These are phyloP conservation scores for Hydrozoanthus gracilis DNA, from an alignment of 92 coral and sea anemone genomes.

Conservation along the genomic window DNA sequence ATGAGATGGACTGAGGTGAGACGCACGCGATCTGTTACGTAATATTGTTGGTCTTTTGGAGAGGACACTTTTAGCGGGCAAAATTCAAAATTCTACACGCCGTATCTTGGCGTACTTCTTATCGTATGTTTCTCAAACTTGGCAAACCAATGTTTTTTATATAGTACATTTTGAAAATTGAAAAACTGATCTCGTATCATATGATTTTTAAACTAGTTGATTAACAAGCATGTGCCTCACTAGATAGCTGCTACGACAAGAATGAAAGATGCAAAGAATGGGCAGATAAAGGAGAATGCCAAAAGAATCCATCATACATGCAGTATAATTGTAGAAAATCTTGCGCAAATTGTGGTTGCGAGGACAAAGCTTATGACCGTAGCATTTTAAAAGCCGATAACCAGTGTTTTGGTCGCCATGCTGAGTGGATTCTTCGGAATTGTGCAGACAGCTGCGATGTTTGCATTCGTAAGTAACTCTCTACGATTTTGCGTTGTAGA, in stretches of 20 bases:
- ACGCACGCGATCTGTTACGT: too few relatives aligned
- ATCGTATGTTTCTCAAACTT: too few relatives aligned
- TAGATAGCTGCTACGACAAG: constrained; percentile 40
- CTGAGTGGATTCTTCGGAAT: constrained; percentile 36
- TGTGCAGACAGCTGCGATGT: constrained; percentile 33
- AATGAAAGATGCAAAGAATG: constrained; percentile 37
- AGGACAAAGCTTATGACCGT: constrained; percentile 25
- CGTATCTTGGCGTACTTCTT: too few relatives aligned
- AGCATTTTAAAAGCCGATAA: background rate
- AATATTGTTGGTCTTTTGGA: too few relatives aligned
- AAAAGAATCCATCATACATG: constrained; percentile 53
- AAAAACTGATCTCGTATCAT: too few relatives aligned
- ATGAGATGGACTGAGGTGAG: too few relatives aligned
- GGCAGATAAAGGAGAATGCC: constrained; percentile 48
- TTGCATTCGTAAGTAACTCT: constrained; percentile 25
- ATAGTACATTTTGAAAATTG: background rate
- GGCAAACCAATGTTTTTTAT: background rate
- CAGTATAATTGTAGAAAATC: constrained; percentile 35
- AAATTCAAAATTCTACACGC: too few relatives aligned
- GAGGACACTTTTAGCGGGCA: too few relatives aligned
- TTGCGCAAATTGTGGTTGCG: constrained; percentile 33
- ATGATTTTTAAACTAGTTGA: too few relatives aligned
- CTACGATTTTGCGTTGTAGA: background rate
- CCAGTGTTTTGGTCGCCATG: constrained; percentile 5
- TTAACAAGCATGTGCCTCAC: background rate